Evolutionary conservation across 2,888 invertebrate genomes (phyloP).

Genomic region (Zele albiditarsus): DNA sequence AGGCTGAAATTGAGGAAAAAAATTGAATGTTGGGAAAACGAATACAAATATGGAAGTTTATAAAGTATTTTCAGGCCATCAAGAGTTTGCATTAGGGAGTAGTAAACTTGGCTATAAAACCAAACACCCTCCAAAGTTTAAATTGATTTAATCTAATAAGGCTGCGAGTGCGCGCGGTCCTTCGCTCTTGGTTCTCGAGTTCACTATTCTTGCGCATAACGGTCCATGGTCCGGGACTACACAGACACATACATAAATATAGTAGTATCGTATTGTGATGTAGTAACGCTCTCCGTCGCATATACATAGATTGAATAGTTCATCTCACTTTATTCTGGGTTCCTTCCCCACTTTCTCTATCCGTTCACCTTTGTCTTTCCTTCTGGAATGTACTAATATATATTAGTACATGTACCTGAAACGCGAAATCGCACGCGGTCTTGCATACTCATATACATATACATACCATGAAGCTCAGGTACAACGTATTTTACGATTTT

Average conservation of each 20-base stretch:
- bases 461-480: slow-evolving; percentile 30
- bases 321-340: background rate
- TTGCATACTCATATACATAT: background rate
- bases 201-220: background rate
- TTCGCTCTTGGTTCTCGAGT: background rate
- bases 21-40: slow-evolving; percentile 29
- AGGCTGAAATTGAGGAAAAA: slow-evolving; percentile 37
- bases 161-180: slow-evolving; percentile 27
- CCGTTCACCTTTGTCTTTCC: background rate
- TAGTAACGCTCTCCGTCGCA: background rate
- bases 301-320: background rate
- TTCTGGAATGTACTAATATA: background rate
- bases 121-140: slow-evolving; percentile 54
- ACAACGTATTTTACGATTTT: slow-evolving; percentile 45
- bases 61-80: slow-evolving; percentile 39
- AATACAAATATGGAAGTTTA: slow-evolving; percentile 60
- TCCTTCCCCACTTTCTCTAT: background rate
- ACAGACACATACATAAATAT: background rate
- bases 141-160: slow-evolving; percentile 64
- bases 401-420: background rate
- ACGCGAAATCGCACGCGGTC: background rate
- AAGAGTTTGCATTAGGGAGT: slow-evolving; percentile 46
- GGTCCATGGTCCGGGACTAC: background rate
- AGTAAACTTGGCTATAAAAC: slow-evolving; percentile 41
- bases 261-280: background rate